A percentile compares a stretch with the other conserved stretches of the same genome.
Conservation (phyloP, 2,113 vertebrate genomes). For the Pachycephala philippinensis region DNA sequence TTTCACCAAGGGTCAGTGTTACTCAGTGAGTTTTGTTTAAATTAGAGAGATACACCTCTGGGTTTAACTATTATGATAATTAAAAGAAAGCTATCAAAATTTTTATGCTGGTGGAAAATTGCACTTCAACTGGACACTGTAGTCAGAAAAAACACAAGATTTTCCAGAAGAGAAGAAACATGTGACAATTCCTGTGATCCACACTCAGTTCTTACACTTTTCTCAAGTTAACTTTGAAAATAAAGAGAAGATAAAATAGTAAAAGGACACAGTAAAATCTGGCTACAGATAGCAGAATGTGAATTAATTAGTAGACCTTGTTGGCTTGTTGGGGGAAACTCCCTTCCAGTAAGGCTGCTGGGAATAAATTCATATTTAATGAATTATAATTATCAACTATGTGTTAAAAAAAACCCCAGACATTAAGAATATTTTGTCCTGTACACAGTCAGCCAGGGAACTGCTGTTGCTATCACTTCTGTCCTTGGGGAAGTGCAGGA, state of each 20-base stretch:
- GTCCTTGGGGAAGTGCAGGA: neutral
- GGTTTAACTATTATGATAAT: neutral
- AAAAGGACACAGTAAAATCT: neutral
- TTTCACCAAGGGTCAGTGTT: neutral
- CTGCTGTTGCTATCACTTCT: neutral
- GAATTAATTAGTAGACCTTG: neutral
- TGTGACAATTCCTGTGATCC: neutral
- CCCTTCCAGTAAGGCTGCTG: neutral
- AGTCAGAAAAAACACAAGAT: neutral
- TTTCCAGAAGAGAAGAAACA: neutral
- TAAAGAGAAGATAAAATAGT: neutral
- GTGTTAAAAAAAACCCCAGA: accelerated
- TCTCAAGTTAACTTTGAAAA: neutral
- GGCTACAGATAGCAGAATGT: neutral
- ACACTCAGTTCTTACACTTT: neutral
- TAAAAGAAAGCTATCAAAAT: neutral
- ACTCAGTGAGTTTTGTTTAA: neutral
- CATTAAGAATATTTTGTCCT: neutral
- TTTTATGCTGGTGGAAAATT: neutral
- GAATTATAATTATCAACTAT: neutral
- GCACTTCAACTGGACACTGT: neutral
- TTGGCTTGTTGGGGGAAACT: neutral
- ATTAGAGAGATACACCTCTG: neutral
- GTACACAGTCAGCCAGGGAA: neutral
- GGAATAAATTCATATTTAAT: neutral